Base-by-base conservation (phyloP, 2,888 invertebrate genomes). In the Cephus sareptanus region DNA sequence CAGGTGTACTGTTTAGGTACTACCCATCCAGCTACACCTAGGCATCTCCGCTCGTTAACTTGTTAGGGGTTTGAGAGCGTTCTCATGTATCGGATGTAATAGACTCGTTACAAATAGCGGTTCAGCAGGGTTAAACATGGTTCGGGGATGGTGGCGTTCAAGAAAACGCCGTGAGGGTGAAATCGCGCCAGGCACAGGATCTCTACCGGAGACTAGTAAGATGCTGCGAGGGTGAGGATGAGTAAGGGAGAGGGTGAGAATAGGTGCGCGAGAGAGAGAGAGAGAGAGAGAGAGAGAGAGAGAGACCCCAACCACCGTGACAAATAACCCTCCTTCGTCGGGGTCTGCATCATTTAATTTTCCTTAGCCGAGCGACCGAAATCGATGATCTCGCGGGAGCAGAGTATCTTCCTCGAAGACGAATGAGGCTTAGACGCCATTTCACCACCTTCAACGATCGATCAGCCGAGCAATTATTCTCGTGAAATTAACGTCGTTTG, bases 261-360 rank as follows among this genome's bases (percentile, higher is more conserved):
- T 37, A n/a, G n/a, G n/a, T n/a, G n/a, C n/a, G n/a, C n/a, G n/a
- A n/a, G n/a, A n/a, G n/a, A n/a, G 69, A 77, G 80, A 75, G 79
- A 76, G 74, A 79, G 78, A 75, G 79, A 56, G 81, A 73, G 77
- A 78, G 81, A 81, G 77, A 80, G 77, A 77, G 78, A 80, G 77
- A 80, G 80, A 79, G 77, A 81, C 83, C 81, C 83, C 82, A 83
- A 85, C 86, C 83, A 84, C 83, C 85, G 85, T 89, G 91, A 91
- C 90, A 91, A 91, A 91, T 91, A 91, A 90, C 89, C 88, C 87
- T 87, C 90, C 89, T 90, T 89, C 89, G 88, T 85, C 87, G 83
- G 82, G 88, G 90, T 88, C 89, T 88, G 90, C 90, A 90, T 91
- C 91, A 91, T 91, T 91, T 91, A 91, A 91, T 91, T 91, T 91